Conservation (phyloP, 2,888 invertebrate species). For the Machimus atricapillus region DNA sequence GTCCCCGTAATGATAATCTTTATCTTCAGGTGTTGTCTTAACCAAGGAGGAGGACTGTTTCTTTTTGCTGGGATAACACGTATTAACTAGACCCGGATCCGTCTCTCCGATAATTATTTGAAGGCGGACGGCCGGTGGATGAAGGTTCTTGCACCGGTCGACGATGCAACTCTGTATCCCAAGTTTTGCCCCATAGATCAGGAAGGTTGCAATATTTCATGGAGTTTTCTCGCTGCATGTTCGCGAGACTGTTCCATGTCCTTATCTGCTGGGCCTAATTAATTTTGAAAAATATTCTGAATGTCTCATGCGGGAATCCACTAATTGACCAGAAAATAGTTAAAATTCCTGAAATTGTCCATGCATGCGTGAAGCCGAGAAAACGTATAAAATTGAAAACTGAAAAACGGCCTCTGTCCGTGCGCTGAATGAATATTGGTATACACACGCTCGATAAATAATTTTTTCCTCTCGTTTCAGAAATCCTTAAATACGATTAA, state of each 20-base stretch:
- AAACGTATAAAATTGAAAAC: neutral
- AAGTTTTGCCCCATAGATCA: neutral
- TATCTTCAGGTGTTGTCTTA: conserved; percentile 39
- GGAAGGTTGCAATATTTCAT: conserved; percentile 5
- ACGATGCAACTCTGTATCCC: neutral
- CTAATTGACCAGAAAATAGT: neutral
- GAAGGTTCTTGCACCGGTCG: neutral
- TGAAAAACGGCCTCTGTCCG: neutral
- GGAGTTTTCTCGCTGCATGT: neutral
- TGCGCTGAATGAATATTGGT: neutral
- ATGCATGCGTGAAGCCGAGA: neutral
- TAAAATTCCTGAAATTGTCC: neutral
- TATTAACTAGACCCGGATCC: conserved; percentile 14
- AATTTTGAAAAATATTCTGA: neutral
- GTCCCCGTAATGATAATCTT: conserved; percentile 43
- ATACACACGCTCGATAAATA: neutral
- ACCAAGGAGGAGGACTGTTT: neutral
- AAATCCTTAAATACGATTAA: conserved; percentile 1
- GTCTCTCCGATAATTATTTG: conserved; percentile 3
- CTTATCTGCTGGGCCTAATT: neutral
- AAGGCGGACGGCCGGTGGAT: neutral
- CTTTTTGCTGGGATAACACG: neutral
- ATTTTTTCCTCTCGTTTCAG: neutral
- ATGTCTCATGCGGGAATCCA: neutral
- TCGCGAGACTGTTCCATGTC: neutral